Conservation (phyloP, 1,140 invertebrate species). For the Brachionus rotundiformis region DNA sequence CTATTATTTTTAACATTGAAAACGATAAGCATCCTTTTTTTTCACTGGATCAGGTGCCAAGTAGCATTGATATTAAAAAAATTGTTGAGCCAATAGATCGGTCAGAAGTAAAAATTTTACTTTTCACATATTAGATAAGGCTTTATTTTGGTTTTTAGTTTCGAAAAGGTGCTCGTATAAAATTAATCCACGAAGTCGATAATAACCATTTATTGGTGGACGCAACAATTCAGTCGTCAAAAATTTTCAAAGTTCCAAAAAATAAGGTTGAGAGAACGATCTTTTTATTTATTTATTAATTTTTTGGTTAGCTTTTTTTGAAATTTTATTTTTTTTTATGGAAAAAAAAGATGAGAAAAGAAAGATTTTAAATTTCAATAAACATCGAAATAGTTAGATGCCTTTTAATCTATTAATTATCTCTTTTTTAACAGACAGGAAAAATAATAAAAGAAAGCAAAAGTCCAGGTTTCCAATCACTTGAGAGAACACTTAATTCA, state of each 20-base stretch:
- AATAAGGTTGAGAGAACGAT: neutral
- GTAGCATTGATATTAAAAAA: slow-evolving; percentile 8
- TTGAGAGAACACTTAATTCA: too few species aligned
- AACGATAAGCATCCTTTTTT: neutral
- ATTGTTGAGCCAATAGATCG: neutral
- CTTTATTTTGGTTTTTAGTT: neutral
- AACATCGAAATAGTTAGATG: neutral
- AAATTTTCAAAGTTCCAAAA: neutral
- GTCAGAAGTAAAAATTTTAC: neutral
- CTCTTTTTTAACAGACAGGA: neutral
- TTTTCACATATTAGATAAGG: neutral
- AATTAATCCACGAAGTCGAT: neutral
- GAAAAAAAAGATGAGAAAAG: too few species aligned
- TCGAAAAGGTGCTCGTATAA: neutral
- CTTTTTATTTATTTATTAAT: neutral
- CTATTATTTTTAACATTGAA: slow-evolving; percentile 11
- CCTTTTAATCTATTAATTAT: neutral
- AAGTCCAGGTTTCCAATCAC: neutral
- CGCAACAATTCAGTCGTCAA: neutral
- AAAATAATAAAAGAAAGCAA: neutral
- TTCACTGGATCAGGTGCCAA: neutral
- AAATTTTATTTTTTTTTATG: neutral
- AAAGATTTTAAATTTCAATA: too few species aligned
- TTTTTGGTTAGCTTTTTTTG: neutral
- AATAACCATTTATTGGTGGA: neutral